Conservation (phyloP, 2,113 vertebrate species). For the Nestor notabilis region DNA sequence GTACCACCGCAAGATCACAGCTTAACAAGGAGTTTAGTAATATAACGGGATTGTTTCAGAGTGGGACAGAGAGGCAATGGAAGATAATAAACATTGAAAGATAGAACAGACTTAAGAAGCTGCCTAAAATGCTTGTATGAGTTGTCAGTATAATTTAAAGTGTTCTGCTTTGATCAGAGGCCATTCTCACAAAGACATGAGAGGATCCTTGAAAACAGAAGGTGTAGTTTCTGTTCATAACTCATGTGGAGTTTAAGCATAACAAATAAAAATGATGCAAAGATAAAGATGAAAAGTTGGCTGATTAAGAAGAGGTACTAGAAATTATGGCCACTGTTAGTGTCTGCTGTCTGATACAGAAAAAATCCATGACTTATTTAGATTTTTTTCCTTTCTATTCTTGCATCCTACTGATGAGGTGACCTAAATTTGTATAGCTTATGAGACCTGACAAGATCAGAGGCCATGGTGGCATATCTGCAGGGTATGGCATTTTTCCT, state of each 20-base stretch:
- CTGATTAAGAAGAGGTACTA: background rate
- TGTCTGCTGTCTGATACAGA: background rate
- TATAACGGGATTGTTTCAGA: background rate
- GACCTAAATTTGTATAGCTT: conserved; percentile 34
- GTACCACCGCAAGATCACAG: background rate
- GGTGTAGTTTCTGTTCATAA: background rate
- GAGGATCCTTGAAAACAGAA: background rate
- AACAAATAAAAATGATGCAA: background rate
- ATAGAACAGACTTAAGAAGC: background rate
- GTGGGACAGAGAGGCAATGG: background rate
- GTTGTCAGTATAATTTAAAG: background rate
- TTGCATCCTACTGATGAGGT: background rate
- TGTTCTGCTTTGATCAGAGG: background rate
- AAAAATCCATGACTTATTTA: background rate
- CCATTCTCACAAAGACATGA: background rate
- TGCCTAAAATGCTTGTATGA: background rate
- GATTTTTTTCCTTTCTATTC: background rate
- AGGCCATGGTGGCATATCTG: conserved; percentile 27
- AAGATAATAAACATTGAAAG: background rate
- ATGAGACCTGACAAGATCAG: conserved; percentile 63
- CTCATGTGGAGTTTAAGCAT: background rate
- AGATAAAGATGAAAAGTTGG: background rate
- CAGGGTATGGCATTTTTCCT: conserved; percentile 36
- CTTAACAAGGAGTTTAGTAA: background rate
- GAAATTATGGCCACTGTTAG: background rate